Conservation (phyloP, 2,888 invertebrate species). For the Seladonia tumulorum region DNA sequence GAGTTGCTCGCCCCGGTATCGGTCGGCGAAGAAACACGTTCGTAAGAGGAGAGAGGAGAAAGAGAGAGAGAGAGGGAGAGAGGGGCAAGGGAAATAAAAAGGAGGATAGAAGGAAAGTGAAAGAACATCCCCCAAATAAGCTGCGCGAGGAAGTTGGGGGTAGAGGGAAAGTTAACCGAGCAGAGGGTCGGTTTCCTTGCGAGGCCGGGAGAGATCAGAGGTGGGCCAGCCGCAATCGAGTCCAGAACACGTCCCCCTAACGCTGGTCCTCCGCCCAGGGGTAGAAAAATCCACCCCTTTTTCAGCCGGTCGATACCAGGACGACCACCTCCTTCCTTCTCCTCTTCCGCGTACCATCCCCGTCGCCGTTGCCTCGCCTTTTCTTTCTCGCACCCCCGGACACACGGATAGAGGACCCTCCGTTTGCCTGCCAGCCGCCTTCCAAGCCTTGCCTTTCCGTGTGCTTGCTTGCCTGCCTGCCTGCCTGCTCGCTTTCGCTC, state of each 20-base stretch:
- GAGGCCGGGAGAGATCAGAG: constrained; percentile 55
- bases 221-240: constrained; percentile 68
- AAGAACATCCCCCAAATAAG: constrained; percentile 19
- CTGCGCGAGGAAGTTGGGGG: background rate
- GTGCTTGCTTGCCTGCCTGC: constrained; percentile 50
- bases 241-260: constrained; percentile 70
- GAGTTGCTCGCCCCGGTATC: background rate
- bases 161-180: constrained; percentile 19
- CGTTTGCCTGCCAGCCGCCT: constrained; percentile 50
- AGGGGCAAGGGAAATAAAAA: background rate
- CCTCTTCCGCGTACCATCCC: constrained; percentile 70
- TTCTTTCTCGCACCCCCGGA: constrained; percentile 70
- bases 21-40: background rate
- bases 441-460: constrained; percentile 54
- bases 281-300: constrained; percentile 82
- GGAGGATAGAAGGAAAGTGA: background rate
- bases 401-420: constrained; percentile 44
- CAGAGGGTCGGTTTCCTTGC: constrained; percentile 34
- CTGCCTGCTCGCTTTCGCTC: constrained; percentile 54
- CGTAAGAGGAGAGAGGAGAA: background rate
- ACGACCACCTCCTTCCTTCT: constrained; percentile 73
- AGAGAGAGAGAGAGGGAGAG: background rate
- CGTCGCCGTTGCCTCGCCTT: constrained; percentile 71
- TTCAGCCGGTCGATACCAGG: constrained; percentile 82
- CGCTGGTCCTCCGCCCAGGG: constrained; percentile 73